Conservation (phyloP, 2,888 invertebrate genomes). For the Pachydiplax longipennis region DNA sequence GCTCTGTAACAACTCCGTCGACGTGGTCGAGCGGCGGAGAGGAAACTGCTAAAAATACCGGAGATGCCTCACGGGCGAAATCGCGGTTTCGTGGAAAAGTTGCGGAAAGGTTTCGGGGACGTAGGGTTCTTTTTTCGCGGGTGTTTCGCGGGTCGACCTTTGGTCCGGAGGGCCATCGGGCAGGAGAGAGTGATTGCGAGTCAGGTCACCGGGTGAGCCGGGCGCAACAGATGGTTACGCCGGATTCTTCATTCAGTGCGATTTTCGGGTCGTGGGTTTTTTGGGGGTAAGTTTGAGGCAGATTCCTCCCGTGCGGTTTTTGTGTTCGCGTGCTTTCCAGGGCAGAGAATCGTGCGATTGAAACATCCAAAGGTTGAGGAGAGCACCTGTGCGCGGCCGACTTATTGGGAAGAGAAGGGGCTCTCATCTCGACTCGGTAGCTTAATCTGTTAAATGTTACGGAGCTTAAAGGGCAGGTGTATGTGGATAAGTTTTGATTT, state of each 20-base stretch:
- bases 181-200: background rate
- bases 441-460: no score
- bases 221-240: slow-evolving; percentile 37
- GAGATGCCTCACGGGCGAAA: background rate
- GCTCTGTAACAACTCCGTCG: no score
- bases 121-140: background rate
- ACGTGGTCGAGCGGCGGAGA: no score
- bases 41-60: no score
- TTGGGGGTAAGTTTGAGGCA: background rate
- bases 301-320: background rate
- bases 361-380: no score
- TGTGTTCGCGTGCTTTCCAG: background rate
- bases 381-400: no score
- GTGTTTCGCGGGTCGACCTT: background rate
- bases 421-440: no score
- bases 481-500: no score
- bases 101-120: background rate
- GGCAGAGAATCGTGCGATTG: background rate
- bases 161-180: background rate
- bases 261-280: slow-evolving; percentile 27
- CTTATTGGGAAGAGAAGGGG: no score
- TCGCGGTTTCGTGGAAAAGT: background rate
- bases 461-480: no score
- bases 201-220: slow-evolving; percentile 26
- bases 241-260: background rate